Base-by-base conservation (phyloP, 2,797 vertebrate species). In the Danio aesculapii region DNA sequence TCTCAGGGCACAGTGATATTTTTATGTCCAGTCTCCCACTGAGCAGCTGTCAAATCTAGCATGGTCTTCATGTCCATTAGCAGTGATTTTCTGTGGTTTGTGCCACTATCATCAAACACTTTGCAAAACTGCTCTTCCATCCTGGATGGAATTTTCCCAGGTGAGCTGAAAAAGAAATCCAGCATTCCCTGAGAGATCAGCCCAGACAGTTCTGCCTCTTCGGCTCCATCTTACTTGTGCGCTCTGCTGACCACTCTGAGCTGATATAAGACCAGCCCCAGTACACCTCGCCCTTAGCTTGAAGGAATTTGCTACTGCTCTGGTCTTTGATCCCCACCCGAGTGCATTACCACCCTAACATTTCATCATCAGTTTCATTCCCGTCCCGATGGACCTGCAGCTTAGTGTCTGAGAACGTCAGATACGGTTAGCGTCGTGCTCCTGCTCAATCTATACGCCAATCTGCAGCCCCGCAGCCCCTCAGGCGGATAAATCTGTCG, bases 341-440 rank as follows among this genome's bases (percentile, higher is more conserved):
- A 59, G 61, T 63, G 7, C 41, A 39, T 47, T 80, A 73, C 41
- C 59, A 46, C 41, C 62, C 16, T 61, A 74, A 55, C 77, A 52
- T 73, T 55, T 66, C 81, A 70, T 82, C 74, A 74, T 59, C 46
- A 73, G 74, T 71, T 66, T 79, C 44, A 43, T 64, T 57, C 68
- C 82, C n/a, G 6, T 52, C 74, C 52, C 5, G 39, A 11, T n/a
- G 13, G n/a, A 77, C 83, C 74, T 66, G 66, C 69, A 63, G 81
- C 69, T 81, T 81, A 66, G 73, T 83, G 83, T 84, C 79, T 67
- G 71, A 74, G 64, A 44, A 76, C 17, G 69, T 78, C 85, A 84
- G 81, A 78, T 77, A 53, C n/a, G 13, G 75, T 83, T 86, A 84
- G 19, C 39, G 50, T 79, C 30, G 67, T 58, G 66, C 75, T 77